Evolutionary conservation across 2,797 vertebrate genomes (phyloP).

Genomic region (Morelia viridis): DNA sequence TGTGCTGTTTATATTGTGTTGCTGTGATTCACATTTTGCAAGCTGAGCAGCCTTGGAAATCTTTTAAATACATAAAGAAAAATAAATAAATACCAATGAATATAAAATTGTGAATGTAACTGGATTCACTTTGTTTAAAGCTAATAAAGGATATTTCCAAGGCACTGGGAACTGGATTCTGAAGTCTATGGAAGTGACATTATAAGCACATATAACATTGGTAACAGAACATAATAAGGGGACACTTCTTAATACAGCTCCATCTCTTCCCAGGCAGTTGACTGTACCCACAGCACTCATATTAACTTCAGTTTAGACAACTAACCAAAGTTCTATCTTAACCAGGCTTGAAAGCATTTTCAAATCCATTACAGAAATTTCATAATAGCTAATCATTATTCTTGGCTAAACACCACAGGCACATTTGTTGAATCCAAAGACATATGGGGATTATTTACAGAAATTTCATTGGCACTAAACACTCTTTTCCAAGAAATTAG

Average conservation of each 20-base stretch:
- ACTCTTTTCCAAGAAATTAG: conserved; percentile 25
- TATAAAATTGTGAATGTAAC: background rate
- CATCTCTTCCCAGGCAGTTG: background rate
- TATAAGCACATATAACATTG: background rate
- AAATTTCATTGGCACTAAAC: conserved; percentile 21
- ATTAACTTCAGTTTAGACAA: background rate
- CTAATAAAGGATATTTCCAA: background rate
- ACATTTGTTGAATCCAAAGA: conserved; percentile 12
- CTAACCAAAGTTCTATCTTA: background rate
- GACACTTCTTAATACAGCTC: background rate
- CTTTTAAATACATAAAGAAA: background rate
- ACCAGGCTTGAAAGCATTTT: background rate
- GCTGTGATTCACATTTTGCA: background rate
- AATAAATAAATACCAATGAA: background rate
- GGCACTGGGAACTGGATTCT: background rate
- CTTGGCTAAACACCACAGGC: conserved; percentile 11
- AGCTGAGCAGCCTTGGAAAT: background rate
- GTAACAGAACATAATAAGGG: background rate
- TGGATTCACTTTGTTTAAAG: background rate
- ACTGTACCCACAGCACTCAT: background rate
- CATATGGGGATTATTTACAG: conserved; percentile 14
- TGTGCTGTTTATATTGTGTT: background rate
- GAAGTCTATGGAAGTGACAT: background rate
- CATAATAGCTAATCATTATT: conserved; percentile 17
- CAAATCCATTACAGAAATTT: conserved; percentile 18